Evolutionary conservation across 2,888 invertebrate genomes (phyloP).

Genomic region (Andrena fulva): DNA sequence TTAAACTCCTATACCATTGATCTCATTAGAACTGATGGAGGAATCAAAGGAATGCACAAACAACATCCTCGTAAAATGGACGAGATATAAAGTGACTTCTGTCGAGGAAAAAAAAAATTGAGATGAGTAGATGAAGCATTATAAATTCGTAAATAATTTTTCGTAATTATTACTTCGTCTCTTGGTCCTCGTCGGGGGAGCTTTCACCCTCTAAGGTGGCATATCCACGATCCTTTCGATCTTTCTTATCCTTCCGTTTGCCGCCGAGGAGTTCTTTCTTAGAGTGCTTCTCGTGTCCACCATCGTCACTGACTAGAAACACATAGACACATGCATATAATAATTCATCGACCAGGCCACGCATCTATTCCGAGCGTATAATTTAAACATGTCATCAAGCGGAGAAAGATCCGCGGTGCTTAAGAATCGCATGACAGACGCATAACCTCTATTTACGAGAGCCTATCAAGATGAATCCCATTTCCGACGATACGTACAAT

Average conservation of each 20-base stretch:
- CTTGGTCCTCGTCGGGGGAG: slow-evolving; percentile 95
- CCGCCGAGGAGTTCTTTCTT: slow-evolving; percentile 92
- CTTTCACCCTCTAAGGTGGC: slow-evolving; percentile 97
- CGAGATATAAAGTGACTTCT: not conserved
- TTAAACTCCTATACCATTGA: not conserved
- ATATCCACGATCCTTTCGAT: slow-evolving; percentile 95
- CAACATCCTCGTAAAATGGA: not conserved
- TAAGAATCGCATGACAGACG: slow-evolving; percentile 52
- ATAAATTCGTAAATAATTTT: not conserved
- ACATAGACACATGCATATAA: not conserved
- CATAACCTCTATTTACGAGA: slow-evolving; percentile 59
- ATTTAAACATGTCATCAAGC: not conserved
- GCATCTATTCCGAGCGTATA: not conserved
- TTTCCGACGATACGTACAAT: slow-evolving; percentile 88
- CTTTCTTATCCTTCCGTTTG: slow-evolving; percentile 93
- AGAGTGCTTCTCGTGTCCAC: slow-evolving; percentile 90
- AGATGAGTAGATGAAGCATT: not conserved
- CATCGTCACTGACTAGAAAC: slow-evolving; percentile 91
- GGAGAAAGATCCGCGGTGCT: not conserved
- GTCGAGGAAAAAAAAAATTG: not conserved
- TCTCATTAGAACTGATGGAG: not conserved
- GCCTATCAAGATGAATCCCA: slow-evolving; percentile 4
- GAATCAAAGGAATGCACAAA: not conserved
- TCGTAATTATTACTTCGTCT: slow-evolving; percentile 88
- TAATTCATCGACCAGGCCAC: slow-evolving; percentile 3